Base-by-base conservation (phyloP, 2,888 invertebrate genomes). In the Tribolium freemani region DNA sequence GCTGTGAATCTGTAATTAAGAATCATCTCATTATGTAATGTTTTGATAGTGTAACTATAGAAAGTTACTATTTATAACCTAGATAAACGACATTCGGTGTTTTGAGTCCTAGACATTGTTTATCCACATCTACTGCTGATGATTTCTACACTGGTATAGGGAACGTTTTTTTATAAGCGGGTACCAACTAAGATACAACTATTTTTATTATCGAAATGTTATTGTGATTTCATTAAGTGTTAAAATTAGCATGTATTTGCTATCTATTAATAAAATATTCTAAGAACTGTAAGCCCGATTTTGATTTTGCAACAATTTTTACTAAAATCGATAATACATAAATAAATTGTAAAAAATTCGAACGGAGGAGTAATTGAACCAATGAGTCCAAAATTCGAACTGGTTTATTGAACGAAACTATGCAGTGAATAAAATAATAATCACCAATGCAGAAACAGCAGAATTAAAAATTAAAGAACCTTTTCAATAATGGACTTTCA, bases 171-270 rank as follows among this genome's bases (percentile, higher is more conserved):
- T 69, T 74, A 71, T 81, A 81, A 80, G 82, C 80, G 82, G 81
- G 82, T 83, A 83, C 83, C 81, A 82, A 83, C 77, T 81, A 76
- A 82, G 77, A 82, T 79, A 79, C 71, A 78, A 82, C 81, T 83
- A 83, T 84, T 84, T 84, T 85, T 84, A 82, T 82, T 83, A 84
- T 73, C 20, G 45, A 72, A 78, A 76, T 70, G 79, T 82, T 80
- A 78, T 82, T 82, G 82, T 84, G 83, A 84, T 82, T 83, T 75
- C 68, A 76, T 80, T 69, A 56, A 68, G 64, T 71, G 64, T 71
- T 69, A 38, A 60, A 66, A 60, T 63, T 56, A 50, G 70, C 57
- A 70, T 63, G 69, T 72, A 69, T 58, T 54, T 71, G 64, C 56
- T 64, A 64, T 38, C 61, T 61, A 61, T 71, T 71, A 71, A 71